Percentiles rank a stretch among this genome's conserved stretches.
phyloP scores from a whole-genome alignment of 2,888 invertebrate species.

The Aethes cnicana region DNA sequence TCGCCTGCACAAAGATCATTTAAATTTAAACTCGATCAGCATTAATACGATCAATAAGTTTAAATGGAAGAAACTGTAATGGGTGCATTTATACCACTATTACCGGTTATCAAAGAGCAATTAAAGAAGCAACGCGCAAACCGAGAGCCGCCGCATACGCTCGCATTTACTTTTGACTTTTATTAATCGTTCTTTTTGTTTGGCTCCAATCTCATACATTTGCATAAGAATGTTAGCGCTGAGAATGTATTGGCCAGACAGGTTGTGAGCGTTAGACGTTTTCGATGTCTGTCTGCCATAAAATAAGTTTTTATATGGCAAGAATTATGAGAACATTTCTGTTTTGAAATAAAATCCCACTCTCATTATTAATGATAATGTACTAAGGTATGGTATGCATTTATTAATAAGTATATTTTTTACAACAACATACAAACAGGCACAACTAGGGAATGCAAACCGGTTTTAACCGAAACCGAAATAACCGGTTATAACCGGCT shows the following conservation, averaged over 20 bases:
- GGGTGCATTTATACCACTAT: conserved; percentile 68
- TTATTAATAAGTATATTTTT: no score
- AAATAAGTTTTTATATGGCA: conserved; percentile 1
- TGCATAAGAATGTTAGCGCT: conserved; percentile 67
- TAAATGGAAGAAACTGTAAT: conserved; percentile 61
- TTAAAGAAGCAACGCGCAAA: conserved; percentile 67
- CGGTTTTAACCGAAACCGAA: no score
- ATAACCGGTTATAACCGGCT: no score
- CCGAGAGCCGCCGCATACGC: conserved; percentile 54
- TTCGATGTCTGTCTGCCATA: conserved; percentile 28
- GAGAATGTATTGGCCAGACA: conserved; percentile 42
- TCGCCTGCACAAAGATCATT: conserved; percentile 46
- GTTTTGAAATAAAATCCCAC: no score
- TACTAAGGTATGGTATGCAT: no score
- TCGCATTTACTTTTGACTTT: conserved; percentile 70
- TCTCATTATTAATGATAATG: no score
- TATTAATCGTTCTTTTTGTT: conserved; percentile 73
- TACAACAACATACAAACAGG: no score
- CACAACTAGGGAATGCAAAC: no score
- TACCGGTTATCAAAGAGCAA: conserved; percentile 72
- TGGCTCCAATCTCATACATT: conserved; percentile 62
- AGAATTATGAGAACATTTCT: conserved; percentile 53
- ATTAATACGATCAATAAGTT: conserved; percentile 53
- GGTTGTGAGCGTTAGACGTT: conserved; percentile 33
- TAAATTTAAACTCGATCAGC: conserved; percentile 53